phyloP scores from a whole-genome alignment of 2,888 invertebrate genomes.

The Malthinus seriepunctatus region DNA sequence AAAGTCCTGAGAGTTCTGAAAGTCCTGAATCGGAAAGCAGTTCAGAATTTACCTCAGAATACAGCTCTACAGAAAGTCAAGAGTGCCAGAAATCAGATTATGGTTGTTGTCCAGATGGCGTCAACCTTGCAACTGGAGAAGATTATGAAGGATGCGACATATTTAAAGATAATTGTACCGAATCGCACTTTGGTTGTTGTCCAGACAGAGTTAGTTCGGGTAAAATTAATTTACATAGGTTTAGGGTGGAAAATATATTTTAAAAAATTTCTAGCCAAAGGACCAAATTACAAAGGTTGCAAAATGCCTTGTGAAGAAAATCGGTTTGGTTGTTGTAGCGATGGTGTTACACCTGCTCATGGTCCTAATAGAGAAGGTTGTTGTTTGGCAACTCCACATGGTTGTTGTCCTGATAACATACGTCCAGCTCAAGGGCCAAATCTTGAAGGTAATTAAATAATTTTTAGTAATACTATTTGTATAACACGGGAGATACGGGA shows the following conservation, averaged over 20 bases:
- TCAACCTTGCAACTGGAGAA: constrained; percentile 64
- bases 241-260: not conserved
- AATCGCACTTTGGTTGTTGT: constrained; percentile 72
- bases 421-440: constrained; percentile 79
- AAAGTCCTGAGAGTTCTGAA: not conserved
- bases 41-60: constrained; percentile 22
- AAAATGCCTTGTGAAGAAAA: constrained; percentile 67
- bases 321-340: constrained; percentile 85
- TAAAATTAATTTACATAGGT: constrained; percentile 38
- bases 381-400: constrained; percentile 70
- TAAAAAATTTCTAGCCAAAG: constrained; percentile 58
- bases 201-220: constrained; percentile 70
- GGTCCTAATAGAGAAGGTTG: constrained; percentile 84
- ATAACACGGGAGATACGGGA: no score
- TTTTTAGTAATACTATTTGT: not conserved
- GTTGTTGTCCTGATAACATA: constrained; percentile 92
- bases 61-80: constrained; percentile 39
- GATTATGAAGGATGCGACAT: constrained; percentile 62
- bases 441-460: constrained; percentile 60
- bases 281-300: constrained; percentile 76
- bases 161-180: constrained; percentile 57
- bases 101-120: constrained; percentile 79
- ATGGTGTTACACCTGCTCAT: constrained; percentile 81
- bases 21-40: not conserved
- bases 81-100: constrained; percentile 60